These are phyloP conservation scores for Oncopeltus fasciatus DNA, from an alignment of 1,140 invertebrate genomes.

Conservation along the genomic window DNA sequence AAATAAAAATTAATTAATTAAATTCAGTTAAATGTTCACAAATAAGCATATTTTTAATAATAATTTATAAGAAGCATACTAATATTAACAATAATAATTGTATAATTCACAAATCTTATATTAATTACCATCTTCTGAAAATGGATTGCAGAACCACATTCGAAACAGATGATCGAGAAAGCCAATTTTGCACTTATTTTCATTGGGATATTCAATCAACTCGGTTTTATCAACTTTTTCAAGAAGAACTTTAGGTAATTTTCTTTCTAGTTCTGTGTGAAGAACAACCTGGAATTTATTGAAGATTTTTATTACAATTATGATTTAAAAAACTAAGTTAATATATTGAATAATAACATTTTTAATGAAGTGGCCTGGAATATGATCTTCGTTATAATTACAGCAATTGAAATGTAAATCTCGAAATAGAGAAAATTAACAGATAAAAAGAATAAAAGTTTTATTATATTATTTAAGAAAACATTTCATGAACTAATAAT, in stretches of 20 bases:
- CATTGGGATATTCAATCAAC: conserved; percentile 69
- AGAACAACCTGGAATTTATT: conserved; percentile 50
- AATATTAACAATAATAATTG: not conserved
- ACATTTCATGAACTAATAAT: no score
- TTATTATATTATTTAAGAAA: no score
- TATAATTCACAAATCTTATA: no score
- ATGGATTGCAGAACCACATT: conserved; percentile 61
- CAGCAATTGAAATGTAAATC: no score
- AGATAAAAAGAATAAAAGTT: no score
- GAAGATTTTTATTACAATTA: not conserved
- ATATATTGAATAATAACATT: no score
- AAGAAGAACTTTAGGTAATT: conserved; percentile 58
- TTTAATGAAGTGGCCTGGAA: no score
- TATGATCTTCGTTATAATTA: no score
- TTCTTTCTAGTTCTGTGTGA: conserved; percentile 71
- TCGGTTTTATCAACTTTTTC: conserved; percentile 63
- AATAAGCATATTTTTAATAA: no score
- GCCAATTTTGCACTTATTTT: conserved; percentile 47
- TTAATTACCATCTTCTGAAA: conserved; percentile 48
- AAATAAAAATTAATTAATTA: no score
- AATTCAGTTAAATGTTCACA: no score
- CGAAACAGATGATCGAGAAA: conserved; percentile 51
- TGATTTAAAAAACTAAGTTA: not conserved
- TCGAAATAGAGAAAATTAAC: no score
- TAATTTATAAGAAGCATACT: not conserved